Conservation (phyloP, 2,888 invertebrate genomes). For the Watsonalla cultraria region DNA sequence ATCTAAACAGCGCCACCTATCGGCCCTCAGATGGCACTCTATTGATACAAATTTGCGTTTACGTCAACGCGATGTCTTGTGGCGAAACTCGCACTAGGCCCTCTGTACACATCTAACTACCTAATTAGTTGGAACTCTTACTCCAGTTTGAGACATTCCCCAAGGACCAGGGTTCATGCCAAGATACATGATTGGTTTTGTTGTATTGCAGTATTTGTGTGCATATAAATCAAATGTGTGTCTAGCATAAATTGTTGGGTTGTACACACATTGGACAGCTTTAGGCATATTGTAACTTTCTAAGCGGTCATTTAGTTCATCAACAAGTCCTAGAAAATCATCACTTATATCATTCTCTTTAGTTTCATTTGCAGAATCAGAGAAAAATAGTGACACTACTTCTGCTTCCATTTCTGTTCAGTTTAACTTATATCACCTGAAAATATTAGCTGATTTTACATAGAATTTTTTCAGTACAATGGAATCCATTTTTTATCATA, state of each 20-base stretch:
- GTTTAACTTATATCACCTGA: not conserved
- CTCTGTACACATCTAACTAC: not conserved
- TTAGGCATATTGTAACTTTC: slow-evolving; percentile 65
- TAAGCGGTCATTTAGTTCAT: slow-evolving; percentile 64
- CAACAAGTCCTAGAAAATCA: slow-evolving; percentile 49
- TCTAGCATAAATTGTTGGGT: slow-evolving; percentile 91
- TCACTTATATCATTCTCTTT: slow-evolving; percentile 28
- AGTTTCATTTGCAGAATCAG: slow-evolving; percentile 7
- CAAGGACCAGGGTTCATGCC: slow-evolving; percentile 99
- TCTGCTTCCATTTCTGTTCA: slow-evolving; percentile 16
- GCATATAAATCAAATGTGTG: slow-evolving; percentile 88
- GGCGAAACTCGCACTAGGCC: too few species aligned
- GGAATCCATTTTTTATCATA: too few species aligned
- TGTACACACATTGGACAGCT: slow-evolving; percentile 85
- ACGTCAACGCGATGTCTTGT: too few species aligned
- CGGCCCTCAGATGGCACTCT: too few species aligned
- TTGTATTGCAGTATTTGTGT: slow-evolving; percentile 81
- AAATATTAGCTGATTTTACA: not conserved
- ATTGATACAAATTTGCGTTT: too few species aligned
- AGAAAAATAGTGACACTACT: slow-evolving; percentile 57
- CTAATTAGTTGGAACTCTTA: slow-evolving; percentile 51
- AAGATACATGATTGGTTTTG: slow-evolving; percentile 87
- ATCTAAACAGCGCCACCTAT: too few species aligned
- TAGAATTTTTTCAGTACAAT: not conserved
- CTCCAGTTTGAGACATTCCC: slow-evolving; percentile 97